Evolutionary conservation across 2,888 invertebrate genomes (phyloP).

Genomic region (Cephus sareptanus): DNA sequence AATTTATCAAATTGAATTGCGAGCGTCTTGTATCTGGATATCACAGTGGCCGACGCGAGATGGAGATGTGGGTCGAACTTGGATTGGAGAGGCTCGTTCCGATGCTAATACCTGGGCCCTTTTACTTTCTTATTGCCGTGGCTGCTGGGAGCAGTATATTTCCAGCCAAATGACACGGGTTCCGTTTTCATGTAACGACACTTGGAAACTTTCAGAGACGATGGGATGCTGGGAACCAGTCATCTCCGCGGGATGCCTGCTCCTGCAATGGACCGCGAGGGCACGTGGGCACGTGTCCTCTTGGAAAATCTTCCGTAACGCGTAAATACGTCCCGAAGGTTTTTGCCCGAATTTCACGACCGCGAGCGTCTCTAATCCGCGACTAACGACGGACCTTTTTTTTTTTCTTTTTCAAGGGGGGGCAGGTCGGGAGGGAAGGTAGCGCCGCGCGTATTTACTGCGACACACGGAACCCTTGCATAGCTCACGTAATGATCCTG

Average conservation of each 20-base stretch:
- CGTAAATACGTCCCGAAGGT: neutral
- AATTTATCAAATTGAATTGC: slow-evolving; percentile 56
- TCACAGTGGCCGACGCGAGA: slow-evolving; percentile 1
- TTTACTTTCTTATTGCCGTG: slow-evolving; percentile 11
- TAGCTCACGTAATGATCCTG: neutral
- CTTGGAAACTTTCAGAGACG: too few species aligned
- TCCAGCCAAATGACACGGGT: neutral
- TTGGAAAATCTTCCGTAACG: neutral
- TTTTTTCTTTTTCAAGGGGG: neutral
- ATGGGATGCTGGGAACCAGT: too few species aligned
- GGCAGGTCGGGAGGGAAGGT: too few species aligned
- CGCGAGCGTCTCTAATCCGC: neutral
- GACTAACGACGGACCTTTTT: neutral
- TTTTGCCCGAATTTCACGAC: neutral
- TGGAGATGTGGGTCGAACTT: slow-evolving; percentile 23
- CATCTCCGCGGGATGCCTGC: too few species aligned
- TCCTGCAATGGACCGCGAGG: too few species aligned
- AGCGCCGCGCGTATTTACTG: too few species aligned
- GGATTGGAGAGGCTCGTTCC: slow-evolving; percentile 41
- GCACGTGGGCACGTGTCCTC: neutral
- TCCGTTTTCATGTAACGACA: too few species aligned
- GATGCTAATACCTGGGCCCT: slow-evolving; percentile 38
- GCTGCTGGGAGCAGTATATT: neutral
- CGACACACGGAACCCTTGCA: neutral
- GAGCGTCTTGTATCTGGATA: slow-evolving; percentile 22